Base-by-base conservation (phyloP, 1,140 invertebrate genomes). In the Trigoniulus corallinus region DNA sequence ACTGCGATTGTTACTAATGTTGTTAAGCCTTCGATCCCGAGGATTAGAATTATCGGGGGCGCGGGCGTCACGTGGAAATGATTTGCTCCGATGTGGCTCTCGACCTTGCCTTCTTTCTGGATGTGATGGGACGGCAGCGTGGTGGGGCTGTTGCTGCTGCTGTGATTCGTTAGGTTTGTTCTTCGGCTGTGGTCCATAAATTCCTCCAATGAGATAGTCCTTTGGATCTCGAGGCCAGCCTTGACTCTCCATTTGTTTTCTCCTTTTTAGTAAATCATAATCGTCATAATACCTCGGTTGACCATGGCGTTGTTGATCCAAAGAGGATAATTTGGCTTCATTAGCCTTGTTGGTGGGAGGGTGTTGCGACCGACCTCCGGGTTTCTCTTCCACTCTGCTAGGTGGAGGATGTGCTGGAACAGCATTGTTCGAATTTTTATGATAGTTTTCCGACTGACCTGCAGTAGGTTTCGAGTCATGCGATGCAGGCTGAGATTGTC, bases 141-240 rank as follows among this genome's bases (percentile, higher is more conserved):
- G 42, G 42, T 24, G 18, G 4, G 7, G 4, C 4, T 4, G 7
- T 24, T 4, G 24, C 42, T 4, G 42, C 21, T 44, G 42, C 4
- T 44, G 29, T 20, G 42, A 7, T 44, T 44, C 42, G 12, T 20
- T 44, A 12, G 42, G 42, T 44, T 44, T 44, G 18, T 12, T 44
- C 18, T 44, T 44, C 18, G 42, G 42, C 24, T 44, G 42, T 20
- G 42, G 42, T 7, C 42, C 42, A 20, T 44, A 44, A 24, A 44
- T 44, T 20, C 42, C 42, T 7, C 42, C 42, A 24, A 44, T 44
- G 4, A 44, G 42, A 20, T 44, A 44, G 18, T 44, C 42, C 18
- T 44, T 44, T 7, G 42, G 4, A 24, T 44, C 42, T 24, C 42
- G 18, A 7, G 29, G 29, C 29, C 29, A 34, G 15, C 29, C 29